Percentiles rank a stretch among this genome's conserved stretches.
Conservation (phyloP, 2,888 invertebrate species). For the Stenodera caucasica region DNA sequence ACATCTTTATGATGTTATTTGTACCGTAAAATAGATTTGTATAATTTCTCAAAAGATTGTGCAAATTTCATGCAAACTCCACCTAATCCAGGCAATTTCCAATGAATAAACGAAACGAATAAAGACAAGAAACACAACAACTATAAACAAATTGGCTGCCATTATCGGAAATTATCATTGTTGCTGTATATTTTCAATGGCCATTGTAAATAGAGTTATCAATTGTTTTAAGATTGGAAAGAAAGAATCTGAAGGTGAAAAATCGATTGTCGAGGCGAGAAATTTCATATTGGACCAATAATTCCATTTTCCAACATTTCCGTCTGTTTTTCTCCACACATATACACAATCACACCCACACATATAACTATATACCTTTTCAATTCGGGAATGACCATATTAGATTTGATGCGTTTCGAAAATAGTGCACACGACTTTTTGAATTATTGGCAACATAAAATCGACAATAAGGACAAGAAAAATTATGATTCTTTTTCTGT, state of each 20-base stretch:
- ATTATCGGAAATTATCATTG: too few relatives aligned
- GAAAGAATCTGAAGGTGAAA: background rate
- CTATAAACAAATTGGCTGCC: too few relatives aligned
- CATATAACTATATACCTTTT: background rate
- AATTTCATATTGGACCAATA: constrained; percentile 49
- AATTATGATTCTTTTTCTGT: too few relatives aligned
- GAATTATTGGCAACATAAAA: background rate
- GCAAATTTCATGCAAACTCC: too few relatives aligned
- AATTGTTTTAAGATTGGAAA: background rate
- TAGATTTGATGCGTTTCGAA: background rate
- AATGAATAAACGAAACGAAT: too few relatives aligned
- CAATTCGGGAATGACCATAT: background rate
- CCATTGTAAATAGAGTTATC: constrained; percentile 20
- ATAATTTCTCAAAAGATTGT: constrained; percentile 46
- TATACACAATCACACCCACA: background rate
- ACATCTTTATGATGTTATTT: constrained; percentile 39
- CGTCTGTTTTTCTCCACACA: constrained; percentile 32
- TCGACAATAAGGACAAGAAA: background rate
- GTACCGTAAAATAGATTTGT: constrained; percentile 40
- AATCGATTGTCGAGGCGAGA: constrained; percentile 27
- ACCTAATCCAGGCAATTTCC: constrained; percentile 44
- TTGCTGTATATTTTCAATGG: too few relatives aligned
- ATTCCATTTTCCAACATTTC: constrained; percentile 48
- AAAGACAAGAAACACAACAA: too few relatives aligned
- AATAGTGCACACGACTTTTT: background rate